These are phyloP conservation scores for Spea multiplicata DNA, from an alignment of 2,113 vertebrate genomes.

Conservation along the genomic window DNA sequence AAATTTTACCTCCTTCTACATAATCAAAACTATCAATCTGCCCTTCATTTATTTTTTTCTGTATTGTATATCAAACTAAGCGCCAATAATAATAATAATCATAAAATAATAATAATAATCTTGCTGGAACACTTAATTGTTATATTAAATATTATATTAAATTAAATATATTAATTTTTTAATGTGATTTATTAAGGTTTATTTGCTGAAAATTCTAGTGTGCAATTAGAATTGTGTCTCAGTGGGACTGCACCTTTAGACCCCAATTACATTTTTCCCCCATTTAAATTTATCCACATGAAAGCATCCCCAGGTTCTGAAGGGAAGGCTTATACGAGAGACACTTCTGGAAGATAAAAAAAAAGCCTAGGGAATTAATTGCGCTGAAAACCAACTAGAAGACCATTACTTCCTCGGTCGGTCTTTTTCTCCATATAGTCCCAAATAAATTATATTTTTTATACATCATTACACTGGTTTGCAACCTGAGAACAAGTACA, in stretches of 20 bases:
- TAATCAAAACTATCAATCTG: no score
- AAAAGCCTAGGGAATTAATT: not conserved
- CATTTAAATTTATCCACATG: not conserved
- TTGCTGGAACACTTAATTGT: no score
- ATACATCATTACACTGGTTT: constrained; percentile 8
- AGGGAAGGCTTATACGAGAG: not conserved
- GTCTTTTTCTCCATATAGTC: not conserved
- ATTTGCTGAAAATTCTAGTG: no score
- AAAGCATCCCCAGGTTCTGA: not conserved
- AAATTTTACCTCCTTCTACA: no score
- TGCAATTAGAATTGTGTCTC: no score
- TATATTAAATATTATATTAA: no score
- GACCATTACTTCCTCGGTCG: not conserved
- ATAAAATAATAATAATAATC: no score
- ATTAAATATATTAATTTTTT: no score
- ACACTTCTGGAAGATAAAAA: not conserved
- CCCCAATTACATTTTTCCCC: not conserved
- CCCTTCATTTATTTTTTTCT: no score
- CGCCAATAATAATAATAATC: no score
- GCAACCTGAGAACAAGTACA: not conserved
- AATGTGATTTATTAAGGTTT: no score
- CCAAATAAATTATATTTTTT: not conserved
- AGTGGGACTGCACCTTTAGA: not conserved
- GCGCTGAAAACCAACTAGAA: not conserved
- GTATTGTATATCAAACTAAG: no score